A percentile compares a stretch with the other conserved stretches of the same genome.
These are phyloP conservation scores for Lutjanus campechanus DNA, from an alignment of 2,797 vertebrate species.

Conservation along the genomic window DNA sequence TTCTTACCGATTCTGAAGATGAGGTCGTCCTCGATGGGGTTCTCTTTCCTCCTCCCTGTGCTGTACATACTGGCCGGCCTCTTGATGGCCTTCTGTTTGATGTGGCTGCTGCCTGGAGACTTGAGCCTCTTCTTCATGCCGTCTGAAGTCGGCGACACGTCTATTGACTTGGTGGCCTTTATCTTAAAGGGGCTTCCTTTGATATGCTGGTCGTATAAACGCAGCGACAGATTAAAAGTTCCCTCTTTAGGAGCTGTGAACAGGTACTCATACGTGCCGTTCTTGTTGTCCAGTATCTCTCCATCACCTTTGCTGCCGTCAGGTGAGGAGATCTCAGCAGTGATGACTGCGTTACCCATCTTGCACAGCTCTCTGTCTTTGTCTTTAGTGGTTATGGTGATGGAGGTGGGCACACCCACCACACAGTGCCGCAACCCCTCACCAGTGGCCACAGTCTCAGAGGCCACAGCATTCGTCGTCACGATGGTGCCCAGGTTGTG, in stretches of 20 bases:
- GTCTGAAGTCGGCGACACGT: constrained; percentile 89
- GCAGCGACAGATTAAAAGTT: constrained; percentile 91
- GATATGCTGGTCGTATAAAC: constrained; percentile 95
- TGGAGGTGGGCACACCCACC: constrained; percentile 91
- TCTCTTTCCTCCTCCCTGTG: constrained; percentile 96
- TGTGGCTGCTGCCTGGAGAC: constrained; percentile 92
- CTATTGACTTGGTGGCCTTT: constrained; percentile 90
- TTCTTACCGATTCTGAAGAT: constrained; percentile 94
- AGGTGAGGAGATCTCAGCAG: constrained; percentile 90
- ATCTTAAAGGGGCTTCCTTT: constrained; percentile 96
- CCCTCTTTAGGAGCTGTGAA: constrained; percentile 94
- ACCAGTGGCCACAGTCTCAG: constrained; percentile 94
- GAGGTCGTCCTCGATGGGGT: constrained; percentile 95
- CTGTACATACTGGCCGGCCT: constrained; percentile 98
- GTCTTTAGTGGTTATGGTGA: constrained; percentile 97
- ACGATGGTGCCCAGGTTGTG: constrained; percentile 95
- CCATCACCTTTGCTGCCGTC: constrained; percentile 89
- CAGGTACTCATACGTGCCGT: constrained; percentile 95
- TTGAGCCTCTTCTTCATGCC: constrained; percentile 93
- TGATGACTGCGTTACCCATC: constrained; percentile 92
- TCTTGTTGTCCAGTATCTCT: constrained; percentile 96
- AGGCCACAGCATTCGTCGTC: constrained; percentile 95
- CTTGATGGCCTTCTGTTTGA: constrained; percentile 95
- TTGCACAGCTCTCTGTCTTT: constrained; percentile 96
- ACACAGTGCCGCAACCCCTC: constrained; percentile 94